phyloP scores from a whole-genome alignment of 2,797 vertebrate genomes.

The Australoheros facetus region DNA sequence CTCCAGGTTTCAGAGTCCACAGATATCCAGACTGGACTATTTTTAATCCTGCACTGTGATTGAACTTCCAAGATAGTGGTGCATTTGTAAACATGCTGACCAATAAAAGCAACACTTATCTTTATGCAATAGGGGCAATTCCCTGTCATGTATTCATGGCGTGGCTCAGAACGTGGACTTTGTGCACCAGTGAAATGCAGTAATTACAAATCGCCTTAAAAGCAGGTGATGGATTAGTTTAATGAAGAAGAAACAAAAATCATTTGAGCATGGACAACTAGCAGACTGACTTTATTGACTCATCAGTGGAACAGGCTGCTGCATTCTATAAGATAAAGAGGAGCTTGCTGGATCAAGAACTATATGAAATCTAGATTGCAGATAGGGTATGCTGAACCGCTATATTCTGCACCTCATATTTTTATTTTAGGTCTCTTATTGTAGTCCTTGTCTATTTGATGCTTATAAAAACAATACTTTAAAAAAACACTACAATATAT shows the following conservation, averaged over 20 bases:
- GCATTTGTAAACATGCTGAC: neutral
- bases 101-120: neutral
- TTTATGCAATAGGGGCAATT: neutral
- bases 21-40: neutral
- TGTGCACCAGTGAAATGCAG: neutral
- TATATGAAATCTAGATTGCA: neutral
- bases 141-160: neutral
- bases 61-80: neutral
- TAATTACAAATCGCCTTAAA: neutral
- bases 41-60: neutral
- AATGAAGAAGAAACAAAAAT: neutral
- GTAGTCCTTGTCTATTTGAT: neutral
- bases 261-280: neutral
- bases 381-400: neutral
- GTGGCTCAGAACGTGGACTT: neutral
- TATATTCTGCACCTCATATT: neutral
- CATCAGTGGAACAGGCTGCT: neutral
- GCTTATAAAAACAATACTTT: neutral
- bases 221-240: neutral
- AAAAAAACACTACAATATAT: neutral
- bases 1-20: neutral
- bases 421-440: neutral
- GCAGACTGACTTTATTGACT: fast-evolving
- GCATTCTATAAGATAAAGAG: neutral
- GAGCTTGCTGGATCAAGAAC: neutral